Base-by-base conservation (phyloP, 2,888 invertebrate species). In the Beris morrisii region DNA sequence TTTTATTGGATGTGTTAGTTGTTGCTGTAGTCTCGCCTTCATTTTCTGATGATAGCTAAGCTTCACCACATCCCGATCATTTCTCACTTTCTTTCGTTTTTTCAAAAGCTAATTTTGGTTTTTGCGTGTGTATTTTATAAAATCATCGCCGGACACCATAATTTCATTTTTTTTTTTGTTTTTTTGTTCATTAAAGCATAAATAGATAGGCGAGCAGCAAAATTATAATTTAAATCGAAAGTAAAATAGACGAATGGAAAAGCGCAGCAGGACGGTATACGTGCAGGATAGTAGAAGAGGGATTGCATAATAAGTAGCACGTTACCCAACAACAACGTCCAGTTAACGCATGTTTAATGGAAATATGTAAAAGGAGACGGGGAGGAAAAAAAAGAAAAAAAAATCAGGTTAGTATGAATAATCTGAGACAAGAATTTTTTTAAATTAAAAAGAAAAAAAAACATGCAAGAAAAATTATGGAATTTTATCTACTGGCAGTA, bases 231-330 rank as follows among this genome's bases (percentile, higher is more conserved):
- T 28, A 53, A 38, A 38, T 7, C 9, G 38, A 38, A 38, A 38
- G 38, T 38, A 38, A 38, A 38, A 38, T 9, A 38, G 38, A 9
- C 38, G 38, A 38, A 38, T 5, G 38, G 9, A 38, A 38, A 38
- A 38, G 5, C 5, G 38, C 13, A 15, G 59, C 67, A 69, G 66
- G 66, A 68, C 64, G 67, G 54, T 22, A 59, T 46, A 45, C 38
- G 38, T 38, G 38, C 38, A 38, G 38, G 38, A 38, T 38, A 38
- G 1, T 38, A 38, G 50, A 22, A 69, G 64, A 48, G 56, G 3
- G 38, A 38, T 38, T 9, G 38, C 9, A 38, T 9, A 38, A 38
- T 38, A 22, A 22, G 22, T 22, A 38, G 7, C 38, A 38, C 9
- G 9, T 38, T 9, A 38, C 9, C 5, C 38, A 38, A 38, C 38